Evolutionary conservation across 2,888 invertebrate species (phyloP).

Genomic region (Choreutis nemorana): DNA sequence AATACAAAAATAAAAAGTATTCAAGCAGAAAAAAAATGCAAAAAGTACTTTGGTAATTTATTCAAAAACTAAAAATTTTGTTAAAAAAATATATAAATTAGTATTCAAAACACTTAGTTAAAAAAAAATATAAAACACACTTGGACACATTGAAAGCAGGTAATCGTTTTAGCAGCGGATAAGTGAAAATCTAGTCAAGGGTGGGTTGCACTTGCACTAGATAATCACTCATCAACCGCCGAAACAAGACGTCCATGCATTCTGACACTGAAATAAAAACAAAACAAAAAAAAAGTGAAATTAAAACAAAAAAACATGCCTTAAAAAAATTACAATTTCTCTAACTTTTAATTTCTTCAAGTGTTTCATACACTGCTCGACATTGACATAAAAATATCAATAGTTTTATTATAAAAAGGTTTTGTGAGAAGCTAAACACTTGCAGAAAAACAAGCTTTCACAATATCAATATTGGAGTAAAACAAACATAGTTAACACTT

Average conservation of each 20-base stretch:
- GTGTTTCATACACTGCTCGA: background rate
- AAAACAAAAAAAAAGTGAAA: background rate
- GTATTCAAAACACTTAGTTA: conserved; percentile 13
- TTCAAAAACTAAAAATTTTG: background rate
- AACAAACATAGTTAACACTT: no score
- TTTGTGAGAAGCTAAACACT: no score
- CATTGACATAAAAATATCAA: background rate
- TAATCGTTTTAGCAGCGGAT: conserved; percentile 51
- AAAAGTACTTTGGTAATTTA: background rate
- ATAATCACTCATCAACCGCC: conserved; percentile 63
- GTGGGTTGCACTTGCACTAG: conserved; percentile 55
- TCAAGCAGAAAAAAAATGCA: conserved; percentile 11
- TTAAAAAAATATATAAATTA: conserved; percentile 1
- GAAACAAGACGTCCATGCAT: conserved; percentile 23
- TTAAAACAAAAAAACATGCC: conserved; percentile 3
- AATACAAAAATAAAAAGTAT: conserved; percentile 10
- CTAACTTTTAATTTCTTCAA: no score
- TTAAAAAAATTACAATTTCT: conserved; percentile 1
- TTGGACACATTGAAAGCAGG: conserved; percentile 40
- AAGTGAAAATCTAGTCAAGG: conserved; percentile 75
- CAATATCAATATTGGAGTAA: no score
- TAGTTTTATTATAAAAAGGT: background rate
- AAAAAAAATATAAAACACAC: conserved; percentile 16
- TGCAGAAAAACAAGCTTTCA: no score
- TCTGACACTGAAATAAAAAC: conserved; percentile 18